Percentiles rank a stretch among this genome's conserved stretches.
phyloP scores from a whole-genome alignment of 2,797 vertebrate genomes.

The Microcaecilia unicolor region DNA sequence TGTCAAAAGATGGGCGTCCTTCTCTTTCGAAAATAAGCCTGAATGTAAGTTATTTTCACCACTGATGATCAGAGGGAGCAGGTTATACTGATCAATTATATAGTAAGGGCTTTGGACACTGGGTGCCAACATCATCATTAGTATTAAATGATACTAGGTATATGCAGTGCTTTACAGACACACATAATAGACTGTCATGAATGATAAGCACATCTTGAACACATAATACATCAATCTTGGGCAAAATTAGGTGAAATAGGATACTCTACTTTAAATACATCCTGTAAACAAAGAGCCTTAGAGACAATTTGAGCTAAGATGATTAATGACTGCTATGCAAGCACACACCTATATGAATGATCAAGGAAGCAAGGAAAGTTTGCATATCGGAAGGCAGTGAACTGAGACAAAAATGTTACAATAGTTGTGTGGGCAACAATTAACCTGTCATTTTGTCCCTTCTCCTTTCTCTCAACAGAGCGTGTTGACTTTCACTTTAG shows the following conservation, averaged over 20 bases:
- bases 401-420: slow-evolving; percentile 11
- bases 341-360: background rate
- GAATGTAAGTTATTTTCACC: no score
- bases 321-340: background rate
- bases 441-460: background rate
- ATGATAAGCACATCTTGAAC: background rate
- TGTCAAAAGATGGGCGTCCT: no score
- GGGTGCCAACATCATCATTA: background rate
- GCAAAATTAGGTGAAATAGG: background rate
- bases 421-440: slow-evolving; percentile 7
- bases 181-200: no score
- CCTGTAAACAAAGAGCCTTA: background rate
- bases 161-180: no score
- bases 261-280: background rate
- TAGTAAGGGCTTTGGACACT: background rate
- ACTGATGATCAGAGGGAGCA: no score
- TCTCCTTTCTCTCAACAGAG: slow-evolving; percentile 1
- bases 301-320: background rate
- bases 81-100: no score
- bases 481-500: slow-evolving; percentile 5
- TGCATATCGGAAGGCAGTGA: background rate
- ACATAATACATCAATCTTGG: background rate
- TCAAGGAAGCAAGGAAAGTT: background rate
- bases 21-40: no score
- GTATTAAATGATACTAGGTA: background rate